These are phyloP conservation scores for Mycalesis mineus DNA, from an alignment of 2,888 invertebrate species.

Conservation along the genomic window DNA sequence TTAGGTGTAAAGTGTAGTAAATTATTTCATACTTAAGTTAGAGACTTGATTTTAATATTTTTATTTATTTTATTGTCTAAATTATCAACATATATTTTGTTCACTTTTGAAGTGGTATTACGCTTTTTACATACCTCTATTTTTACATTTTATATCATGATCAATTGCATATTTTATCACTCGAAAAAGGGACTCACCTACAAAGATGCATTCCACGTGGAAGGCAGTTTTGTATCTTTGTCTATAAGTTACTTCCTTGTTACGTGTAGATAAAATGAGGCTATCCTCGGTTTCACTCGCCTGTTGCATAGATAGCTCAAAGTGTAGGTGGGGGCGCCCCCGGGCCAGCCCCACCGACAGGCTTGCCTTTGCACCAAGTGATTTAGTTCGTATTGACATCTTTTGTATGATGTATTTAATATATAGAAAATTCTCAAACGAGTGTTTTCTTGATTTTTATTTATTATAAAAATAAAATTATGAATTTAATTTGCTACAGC, in stretches of 20 bases:
- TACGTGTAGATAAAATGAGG: constrained; percentile 65
- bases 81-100: constrained; percentile 62
- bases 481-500: constrained; percentile 75
- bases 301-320: constrained; percentile 60
- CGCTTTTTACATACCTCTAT: constrained; percentile 75
- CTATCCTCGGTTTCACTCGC: constrained; percentile 73
- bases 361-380: constrained; percentile 79
- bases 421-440: constrained; percentile 71
- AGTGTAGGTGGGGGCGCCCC: constrained; percentile 42
- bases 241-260: constrained; percentile 65
- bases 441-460: constrained; percentile 76
- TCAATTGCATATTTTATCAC: constrained; percentile 67
- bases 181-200: constrained; percentile 58
- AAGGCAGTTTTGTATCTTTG: constrained; percentile 62
- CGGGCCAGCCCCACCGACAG: constrained; percentile 63
- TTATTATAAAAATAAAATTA: constrained; percentile 78
- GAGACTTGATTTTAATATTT: constrained; percentile 68
- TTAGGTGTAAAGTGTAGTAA: constrained; percentile 75
- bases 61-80: constrained; percentile 72
- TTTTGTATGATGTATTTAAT: constrained; percentile 79
- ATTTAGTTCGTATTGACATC: constrained; percentile 78
- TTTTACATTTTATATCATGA: constrained; percentile 73
- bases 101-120: constrained; percentile 73
- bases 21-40: constrained; percentile 76
- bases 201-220: constrained; percentile 66